Evolutionary conservation across 2,888 invertebrate genomes (phyloP), one percentile per base, ranked within the genome.

Genomic region (Mayetiola destructor): DNA sequence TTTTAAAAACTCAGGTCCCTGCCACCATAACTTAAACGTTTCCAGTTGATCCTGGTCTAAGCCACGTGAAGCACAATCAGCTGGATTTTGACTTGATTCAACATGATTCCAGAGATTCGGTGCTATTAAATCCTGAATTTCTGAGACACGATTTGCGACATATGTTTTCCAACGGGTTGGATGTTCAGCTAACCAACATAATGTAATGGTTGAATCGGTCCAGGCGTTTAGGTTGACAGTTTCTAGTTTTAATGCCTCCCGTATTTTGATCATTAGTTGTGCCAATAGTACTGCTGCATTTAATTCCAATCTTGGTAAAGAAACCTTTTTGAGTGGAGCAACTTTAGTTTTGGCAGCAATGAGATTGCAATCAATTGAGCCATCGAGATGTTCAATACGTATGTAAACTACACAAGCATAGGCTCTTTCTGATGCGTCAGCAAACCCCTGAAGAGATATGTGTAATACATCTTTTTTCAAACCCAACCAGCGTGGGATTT

Each of bases 61-160:
- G 9, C 63, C 63, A 16, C 63, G 59, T 4, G 64, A 63, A 20
- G 61, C 59, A 5, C 60, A 37, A 56, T 64, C 63, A 1, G 63
- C 63, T n/a, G 63, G 61, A 39, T 65, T 64, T 16, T 57, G 27
- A 0, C 20, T 30, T 9, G 62, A 59, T 6, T 58, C 55, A 2
- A 64, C 59, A 56, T 64, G 62, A n/a, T 59, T 56, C 63, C 63
- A 64, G 12, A 32, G 16, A 1, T 53, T 48, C 10, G 39, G 21
- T 2, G 60, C 37, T 3, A 59, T 21, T 2, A 23, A 30, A 1
- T 62, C 58, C 6, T 61, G 27, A 14, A 63, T 62, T 23, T 61
- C 57, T 8, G 61, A 27, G 1, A 62, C 61, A 1, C 63, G 58
- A 40, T 61, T 63, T 1, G 60, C 63, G 1, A 64, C 61, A 37